Evolutionary conservation across 2,797 vertebrate species (phyloP).

Genomic region (Manis crassicaudata): DNA sequence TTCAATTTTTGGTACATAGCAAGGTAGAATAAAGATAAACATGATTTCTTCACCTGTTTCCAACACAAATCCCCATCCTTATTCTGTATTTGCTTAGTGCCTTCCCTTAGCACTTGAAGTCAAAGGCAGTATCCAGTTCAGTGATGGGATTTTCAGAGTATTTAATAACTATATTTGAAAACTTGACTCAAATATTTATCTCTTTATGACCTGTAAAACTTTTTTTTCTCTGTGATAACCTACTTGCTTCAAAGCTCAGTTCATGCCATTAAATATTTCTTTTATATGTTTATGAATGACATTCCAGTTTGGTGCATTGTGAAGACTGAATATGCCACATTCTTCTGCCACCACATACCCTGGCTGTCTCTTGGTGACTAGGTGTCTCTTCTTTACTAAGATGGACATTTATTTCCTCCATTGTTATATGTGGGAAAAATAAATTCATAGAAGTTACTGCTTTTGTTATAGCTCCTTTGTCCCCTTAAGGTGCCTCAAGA

Average conservation of each 20-base stretch:
- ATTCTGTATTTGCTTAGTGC: neutral
- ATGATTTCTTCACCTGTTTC: neutral
- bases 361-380: neutral
- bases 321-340: neutral
- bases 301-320: neutral
- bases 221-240: neutral
- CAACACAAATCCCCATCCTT: neutral
- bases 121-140: neutral
- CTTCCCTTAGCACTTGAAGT: neutral
- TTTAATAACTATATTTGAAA: slow-evolving; percentile 32
- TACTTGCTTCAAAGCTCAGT: neutral
- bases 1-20: neutral
- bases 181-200: neutral
- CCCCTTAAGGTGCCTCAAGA: neutral
- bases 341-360: neutral
- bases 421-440: neutral
- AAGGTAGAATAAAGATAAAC: neutral
- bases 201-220: neutral
- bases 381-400: neutral
- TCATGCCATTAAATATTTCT: neutral
- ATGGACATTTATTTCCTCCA: slow-evolving; percentile 3
- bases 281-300: neutral
- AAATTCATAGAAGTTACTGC: neutral
- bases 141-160: neutral
- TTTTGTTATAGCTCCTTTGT: neutral